Evolutionary conservation across 2,888 invertebrate genomes (phyloP).

Genomic region (Yponomeuta cagnagella): DNA sequence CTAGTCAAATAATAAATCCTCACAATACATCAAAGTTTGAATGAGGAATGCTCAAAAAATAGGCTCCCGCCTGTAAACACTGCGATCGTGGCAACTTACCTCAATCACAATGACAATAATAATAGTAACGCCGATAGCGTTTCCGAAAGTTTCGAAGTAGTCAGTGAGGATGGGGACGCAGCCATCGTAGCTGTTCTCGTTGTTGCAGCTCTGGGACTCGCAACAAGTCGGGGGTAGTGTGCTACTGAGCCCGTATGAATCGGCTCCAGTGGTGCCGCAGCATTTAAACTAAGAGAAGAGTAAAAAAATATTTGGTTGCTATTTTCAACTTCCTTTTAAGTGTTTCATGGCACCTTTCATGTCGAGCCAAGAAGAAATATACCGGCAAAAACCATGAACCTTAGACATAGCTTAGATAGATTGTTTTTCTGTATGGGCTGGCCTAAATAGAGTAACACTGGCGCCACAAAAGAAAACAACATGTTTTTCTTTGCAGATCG

Average conservation of each 20-base stretch:
- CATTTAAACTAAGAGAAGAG: slow-evolving; percentile 44
- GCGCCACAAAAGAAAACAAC: no score
- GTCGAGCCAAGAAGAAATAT: no score
- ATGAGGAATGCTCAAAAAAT: not conserved
- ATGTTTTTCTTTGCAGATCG: no score
- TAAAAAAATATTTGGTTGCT: no score
- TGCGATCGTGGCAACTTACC: slow-evolving; percentile 28
- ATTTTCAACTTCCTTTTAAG: no score
- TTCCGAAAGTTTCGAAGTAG: slow-evolving; percentile 41
- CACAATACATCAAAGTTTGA: not conserved
- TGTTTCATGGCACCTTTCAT: no score
- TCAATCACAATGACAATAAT: slow-evolving; percentile 39
- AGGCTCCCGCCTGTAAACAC: not conserved
- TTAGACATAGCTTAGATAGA: no score
- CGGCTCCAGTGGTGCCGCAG: slow-evolving; percentile 45
- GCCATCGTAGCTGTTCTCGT: slow-evolving; percentile 31
- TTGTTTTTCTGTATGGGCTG: no score
- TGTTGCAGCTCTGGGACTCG: slow-evolving; percentile 32
- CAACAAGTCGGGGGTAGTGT: slow-evolving; percentile 36
- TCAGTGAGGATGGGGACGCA: slow-evolving; percentile 31
- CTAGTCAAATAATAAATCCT: no score
- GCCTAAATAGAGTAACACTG: no score
- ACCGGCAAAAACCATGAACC: no score
- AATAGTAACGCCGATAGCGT: slow-evolving; percentile 34
- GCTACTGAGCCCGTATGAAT: slow-evolving; percentile 30